Percentiles rank a stretch among this genome's conserved stretches.
These are phyloP conservation scores for Philopotamus ludificatus DNA, from an alignment of 1,140 invertebrate genomes.

Conservation along the genomic window DNA sequence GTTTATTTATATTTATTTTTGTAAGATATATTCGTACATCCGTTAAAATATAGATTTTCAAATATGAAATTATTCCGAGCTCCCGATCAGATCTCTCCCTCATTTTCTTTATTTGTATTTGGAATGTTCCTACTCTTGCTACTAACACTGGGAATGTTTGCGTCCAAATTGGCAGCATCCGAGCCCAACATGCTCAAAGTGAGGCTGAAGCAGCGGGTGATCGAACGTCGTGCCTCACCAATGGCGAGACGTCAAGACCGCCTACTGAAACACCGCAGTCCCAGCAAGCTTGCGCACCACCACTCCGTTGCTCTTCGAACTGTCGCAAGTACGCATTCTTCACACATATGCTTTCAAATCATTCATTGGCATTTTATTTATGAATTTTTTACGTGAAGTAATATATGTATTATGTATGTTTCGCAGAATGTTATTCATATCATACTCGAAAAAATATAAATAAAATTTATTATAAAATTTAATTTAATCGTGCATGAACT, in stretches of 20 bases:
- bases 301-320: slow-evolving; percentile 48
- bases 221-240: slow-evolving; percentile 84
- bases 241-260: slow-evolving; percentile 80
- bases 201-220: slow-evolving; percentile 92
- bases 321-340: slow-evolving; percentile 67
- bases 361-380: not conserved
- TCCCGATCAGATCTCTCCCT: slow-evolving; percentile 4
- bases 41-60: no score
- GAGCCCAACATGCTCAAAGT: slow-evolving; percentile 97
- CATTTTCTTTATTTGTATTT: slow-evolving; percentile 14
- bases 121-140: slow-evolving; percentile 26
- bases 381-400: slow-evolving; percentile 3
- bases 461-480: no score
- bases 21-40: slow-evolving; percentile 14
- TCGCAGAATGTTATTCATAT: no score
- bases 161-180: slow-evolving; percentile 70
- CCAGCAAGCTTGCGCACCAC: slow-evolving; percentile 66
- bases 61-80: no score
- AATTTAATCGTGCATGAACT: no score
- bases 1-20: no score
- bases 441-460: no score
- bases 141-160: slow-evolving; percentile 40
- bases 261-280: slow-evolving; percentile 66
- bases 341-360: slow-evolving; percentile 5
- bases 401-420: not conserved